Conservation (phyloP, 1,140 invertebrate genomes). For the Eupristina koningsbergeri region DNA sequence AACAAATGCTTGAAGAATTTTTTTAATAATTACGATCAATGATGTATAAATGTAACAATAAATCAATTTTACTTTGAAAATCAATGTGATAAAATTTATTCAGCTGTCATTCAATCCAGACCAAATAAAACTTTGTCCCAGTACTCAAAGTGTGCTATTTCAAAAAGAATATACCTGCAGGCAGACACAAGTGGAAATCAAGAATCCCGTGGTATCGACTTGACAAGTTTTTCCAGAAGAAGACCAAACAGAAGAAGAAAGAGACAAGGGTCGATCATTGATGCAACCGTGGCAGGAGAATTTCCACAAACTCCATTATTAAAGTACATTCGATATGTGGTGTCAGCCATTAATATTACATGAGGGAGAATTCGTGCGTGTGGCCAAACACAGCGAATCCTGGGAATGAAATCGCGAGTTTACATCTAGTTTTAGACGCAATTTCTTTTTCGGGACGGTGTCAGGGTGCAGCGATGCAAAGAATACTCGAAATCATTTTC, state of each 20-base stretch:
- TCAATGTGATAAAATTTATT: too few species aligned
- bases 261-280: not conserved
- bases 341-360: conserved; percentile 73
- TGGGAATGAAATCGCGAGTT: conserved; percentile 67
- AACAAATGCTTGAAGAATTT: too few species aligned
- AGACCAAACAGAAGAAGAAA: not conserved
- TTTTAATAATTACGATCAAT: too few species aligned
- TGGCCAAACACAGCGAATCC: conserved; percentile 67
- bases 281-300: not conserved
- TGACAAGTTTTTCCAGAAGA: not conserved
- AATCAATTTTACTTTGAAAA: too few species aligned
- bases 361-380: conserved; percentile 64
- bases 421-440: not conserved
- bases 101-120: too few species aligned
- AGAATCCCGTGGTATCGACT: not conserved
- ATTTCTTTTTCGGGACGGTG: conserved; percentile 4
- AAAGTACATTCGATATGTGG: conserved; percentile 67
- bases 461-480: not conserved
- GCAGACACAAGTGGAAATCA: not conserved
- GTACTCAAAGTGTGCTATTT: too few species aligned
- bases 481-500: conserved; percentile 1
- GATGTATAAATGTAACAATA: too few species aligned
- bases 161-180: not conserved
- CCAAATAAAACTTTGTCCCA: too few species aligned
- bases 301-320: not conserved